Evolutionary conservation across 2,113 vertebrate species (phyloP).

Genomic region (Eidolon helvum): DNA sequence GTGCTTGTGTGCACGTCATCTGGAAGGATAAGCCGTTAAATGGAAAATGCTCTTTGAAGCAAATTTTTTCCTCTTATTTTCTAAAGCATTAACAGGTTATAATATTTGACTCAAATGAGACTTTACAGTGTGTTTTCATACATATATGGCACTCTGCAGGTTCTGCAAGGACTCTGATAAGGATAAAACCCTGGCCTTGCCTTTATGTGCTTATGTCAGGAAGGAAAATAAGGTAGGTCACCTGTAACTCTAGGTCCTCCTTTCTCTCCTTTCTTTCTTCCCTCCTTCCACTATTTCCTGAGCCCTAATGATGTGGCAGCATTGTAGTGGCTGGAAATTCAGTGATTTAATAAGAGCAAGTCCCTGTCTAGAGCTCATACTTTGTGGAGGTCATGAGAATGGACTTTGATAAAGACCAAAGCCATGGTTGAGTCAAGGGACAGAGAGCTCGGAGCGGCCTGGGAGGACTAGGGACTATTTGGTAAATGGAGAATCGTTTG

Average conservation of each 20-base stretch:
- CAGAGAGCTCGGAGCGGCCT: background rate
- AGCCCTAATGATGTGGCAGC: background rate
- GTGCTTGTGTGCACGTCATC: background rate
- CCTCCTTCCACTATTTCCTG: background rate
- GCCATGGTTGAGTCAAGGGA: background rate
- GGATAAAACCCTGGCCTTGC: background rate
- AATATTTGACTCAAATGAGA: background rate
- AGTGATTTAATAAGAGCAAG: too few species aligned
- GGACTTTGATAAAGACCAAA: background rate
- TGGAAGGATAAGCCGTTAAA: background rate
- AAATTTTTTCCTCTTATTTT: background rate
- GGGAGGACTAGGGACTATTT: background rate
- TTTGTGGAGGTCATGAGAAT: background rate
- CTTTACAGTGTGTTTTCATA: background rate
- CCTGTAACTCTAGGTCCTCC: fast-evolving
- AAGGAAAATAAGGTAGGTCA: background rate
- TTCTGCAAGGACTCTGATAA: background rate
- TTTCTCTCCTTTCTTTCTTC: too few species aligned
- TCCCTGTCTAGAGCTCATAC: background rate
- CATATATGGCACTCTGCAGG: fast-evolving
- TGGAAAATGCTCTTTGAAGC: background rate
- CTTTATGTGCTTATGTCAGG: background rate
- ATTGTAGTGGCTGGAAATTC: background rate
- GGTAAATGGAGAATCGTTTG: background rate
- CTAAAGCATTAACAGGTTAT: background rate